These are phyloP conservation scores for Menidia menidia DNA, from an alignment of 2,797 vertebrate species.

Conservation along the genomic window DNA sequence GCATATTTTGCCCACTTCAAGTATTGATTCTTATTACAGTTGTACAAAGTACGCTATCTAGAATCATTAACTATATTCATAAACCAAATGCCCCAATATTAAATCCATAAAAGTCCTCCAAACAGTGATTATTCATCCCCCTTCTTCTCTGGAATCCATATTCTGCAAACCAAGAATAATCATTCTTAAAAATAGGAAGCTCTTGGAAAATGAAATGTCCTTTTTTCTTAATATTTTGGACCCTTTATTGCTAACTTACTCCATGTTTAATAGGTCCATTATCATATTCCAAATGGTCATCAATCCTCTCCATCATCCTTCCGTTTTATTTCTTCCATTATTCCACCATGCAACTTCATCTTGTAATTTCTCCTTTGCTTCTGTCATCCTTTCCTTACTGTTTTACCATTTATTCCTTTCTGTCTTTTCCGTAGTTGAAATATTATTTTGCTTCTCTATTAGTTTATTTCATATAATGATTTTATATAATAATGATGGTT, in stretches of 20 bases:
- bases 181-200: slow-evolving; percentile 1
- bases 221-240: slow-evolving; percentile 12
- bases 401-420: not conserved
- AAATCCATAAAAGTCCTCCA: slow-evolving; percentile 16
- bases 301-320: no score
- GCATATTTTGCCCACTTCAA: not conserved
- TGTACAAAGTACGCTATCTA: not conserved
- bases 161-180: slow-evolving; percentile 22
- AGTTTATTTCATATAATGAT: no score
- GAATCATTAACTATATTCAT: slow-evolving; percentile 28
- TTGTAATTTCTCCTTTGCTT: not conserved
- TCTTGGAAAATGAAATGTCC: not conserved
- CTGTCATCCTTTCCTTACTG: not conserved
- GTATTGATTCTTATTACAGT: not conserved
- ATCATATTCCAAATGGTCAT: not conserved
- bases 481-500: no score
- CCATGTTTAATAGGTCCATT: slow-evolving; percentile 6
- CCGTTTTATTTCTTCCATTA: not conserved
- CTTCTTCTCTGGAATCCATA: slow-evolving; percentile 20
- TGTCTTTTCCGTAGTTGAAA: no score
- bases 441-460: no score
- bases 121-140: slow-evolving; percentile 25
- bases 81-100: slow-evolving; percentile 25
- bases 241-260: slow-evolving; percentile 1
- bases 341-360: not conserved